A percentile compares a stretch with the other conserved stretches of the same genome.
Evolutionary conservation across 64 coral and sea anemone genomes (phyloP).

Genomic region (Montipora sp.): DNA sequence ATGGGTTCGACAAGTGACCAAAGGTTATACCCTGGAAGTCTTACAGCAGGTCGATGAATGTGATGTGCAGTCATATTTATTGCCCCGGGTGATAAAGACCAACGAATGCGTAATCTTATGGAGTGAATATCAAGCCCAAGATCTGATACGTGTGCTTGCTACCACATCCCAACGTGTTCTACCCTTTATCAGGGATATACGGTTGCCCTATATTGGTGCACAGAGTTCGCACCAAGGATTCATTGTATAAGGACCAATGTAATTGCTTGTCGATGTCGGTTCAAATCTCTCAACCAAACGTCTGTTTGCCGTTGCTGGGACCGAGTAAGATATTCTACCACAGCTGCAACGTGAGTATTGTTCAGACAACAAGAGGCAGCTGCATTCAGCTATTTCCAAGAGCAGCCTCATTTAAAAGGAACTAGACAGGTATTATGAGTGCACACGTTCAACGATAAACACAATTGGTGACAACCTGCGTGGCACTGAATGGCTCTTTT

Average conservation of each 20-base stretch:
- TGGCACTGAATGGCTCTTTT: constrained; percentile 86
- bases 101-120: constrained; percentile 45
- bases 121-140: constrained; percentile 44
- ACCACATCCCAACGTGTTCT: constrained; percentile 61
- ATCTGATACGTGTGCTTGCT: constrained; percentile 58
- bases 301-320: constrained; percentile 86
- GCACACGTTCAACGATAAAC: constrained; percentile 96
- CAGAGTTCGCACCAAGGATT: constrained; percentile 56
- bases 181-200: constrained; percentile 44
- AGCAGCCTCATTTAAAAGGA: constrained; percentile 86
- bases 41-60: constrained; percentile 23
- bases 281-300: constrained; percentile 61
- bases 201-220: constrained; percentile 68
- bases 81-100: constrained; percentile 38
- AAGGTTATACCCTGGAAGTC: not conserved
- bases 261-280: constrained; percentile 72
- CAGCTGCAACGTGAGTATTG: constrained; percentile 92
- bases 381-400: constrained; percentile 71
- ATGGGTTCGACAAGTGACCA: not conserved
- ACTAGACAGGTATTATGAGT: constrained; percentile 86
- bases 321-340: constrained; percentile 64
- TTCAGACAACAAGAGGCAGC: constrained; percentile 89
- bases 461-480: constrained; percentile 96
- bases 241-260: constrained; percentile 75
- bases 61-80: constrained; percentile 16